Percentiles rank a stretch among this genome's conserved stretches.
Conservation (phyloP, 2,888 invertebrate genomes). For the Margaritifera margaritifera region DNA sequence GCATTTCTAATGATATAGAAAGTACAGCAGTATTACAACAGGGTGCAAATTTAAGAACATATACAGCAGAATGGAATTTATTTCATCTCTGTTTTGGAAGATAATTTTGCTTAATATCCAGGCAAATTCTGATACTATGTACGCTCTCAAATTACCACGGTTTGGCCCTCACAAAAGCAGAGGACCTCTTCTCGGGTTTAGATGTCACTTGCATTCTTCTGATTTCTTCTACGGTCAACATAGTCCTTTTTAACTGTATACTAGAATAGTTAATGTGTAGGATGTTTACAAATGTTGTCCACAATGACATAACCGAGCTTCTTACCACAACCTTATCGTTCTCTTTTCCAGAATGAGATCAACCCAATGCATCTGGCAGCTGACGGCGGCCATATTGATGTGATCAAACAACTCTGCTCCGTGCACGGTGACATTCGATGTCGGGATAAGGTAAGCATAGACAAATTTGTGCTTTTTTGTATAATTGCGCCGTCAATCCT, state of each 20-base stretch:
- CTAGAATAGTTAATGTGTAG: too few relatives aligned
- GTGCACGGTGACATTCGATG: constrained; percentile 18
- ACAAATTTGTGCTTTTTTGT: not conserved
- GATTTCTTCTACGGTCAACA: too few relatives aligned
- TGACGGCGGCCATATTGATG: constrained; percentile 15
- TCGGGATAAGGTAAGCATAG: constrained; percentile 23
- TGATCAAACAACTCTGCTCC: constrained; percentile 16
- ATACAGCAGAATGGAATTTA: too few relatives aligned
- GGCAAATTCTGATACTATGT: not conserved
- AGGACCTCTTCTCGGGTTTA: too few relatives aligned
- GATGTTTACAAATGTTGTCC: too few relatives aligned
- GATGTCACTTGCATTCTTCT: too few relatives aligned
- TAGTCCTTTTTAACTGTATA: too few relatives aligned
- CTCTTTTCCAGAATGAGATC: constrained; percentile 20
- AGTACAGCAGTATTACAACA: too few relatives aligned
- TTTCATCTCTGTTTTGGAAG: too few relatives aligned
- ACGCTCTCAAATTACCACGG: not conserved
- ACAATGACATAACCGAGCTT: not conserved
- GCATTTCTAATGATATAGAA: too few relatives aligned
- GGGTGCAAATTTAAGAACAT: too few relatives aligned
- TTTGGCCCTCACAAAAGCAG: not conserved
- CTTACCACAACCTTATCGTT: not conserved
- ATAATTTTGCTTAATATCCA: too few relatives aligned
- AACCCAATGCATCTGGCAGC: constrained; percentile 33
- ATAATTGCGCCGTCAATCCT: not conserved